phyloP scores from a whole-genome alignment of 2,113 vertebrate genomes.

The Romanogobio albipinnatus region DNA sequence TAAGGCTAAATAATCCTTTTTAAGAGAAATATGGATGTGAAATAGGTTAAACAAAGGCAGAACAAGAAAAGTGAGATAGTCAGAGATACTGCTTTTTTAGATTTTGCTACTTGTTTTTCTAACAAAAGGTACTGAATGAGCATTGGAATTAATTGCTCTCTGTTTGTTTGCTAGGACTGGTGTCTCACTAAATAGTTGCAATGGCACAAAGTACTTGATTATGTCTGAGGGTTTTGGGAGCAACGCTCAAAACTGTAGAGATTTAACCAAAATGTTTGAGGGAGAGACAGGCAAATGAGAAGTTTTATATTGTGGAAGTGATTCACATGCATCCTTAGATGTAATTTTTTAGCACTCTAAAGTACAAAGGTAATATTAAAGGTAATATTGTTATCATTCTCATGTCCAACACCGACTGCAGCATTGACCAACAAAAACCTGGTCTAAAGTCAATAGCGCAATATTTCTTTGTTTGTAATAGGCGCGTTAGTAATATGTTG shows the following conservation, averaged over 20 bases:
- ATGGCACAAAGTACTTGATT: background rate
- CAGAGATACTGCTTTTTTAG: background rate
- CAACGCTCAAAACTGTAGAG: conserved; percentile 15
- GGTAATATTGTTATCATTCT: no score
- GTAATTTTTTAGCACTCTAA: background rate
- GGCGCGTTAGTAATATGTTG: no score
- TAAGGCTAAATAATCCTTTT: background rate
- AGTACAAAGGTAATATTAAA: background rate
- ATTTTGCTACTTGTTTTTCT: background rate
- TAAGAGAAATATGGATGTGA: background rate
- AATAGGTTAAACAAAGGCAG: background rate
- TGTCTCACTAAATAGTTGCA: background rate
- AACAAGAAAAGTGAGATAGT: background rate
- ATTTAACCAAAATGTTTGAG: conserved; percentile 14
- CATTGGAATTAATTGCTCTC: background rate
- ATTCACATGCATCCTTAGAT: background rate
- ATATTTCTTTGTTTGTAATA: no score
- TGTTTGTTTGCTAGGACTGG: background rate
- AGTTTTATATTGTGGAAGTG: background rate
- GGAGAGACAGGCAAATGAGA: background rate
- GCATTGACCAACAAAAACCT: no score
- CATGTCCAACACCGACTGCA: no score
- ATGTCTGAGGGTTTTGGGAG: background rate
- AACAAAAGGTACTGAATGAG: background rate
- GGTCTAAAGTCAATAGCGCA: no score